Conservation (phyloP, 2,888 invertebrate species). For the Stramonita haemastoma region DNA sequence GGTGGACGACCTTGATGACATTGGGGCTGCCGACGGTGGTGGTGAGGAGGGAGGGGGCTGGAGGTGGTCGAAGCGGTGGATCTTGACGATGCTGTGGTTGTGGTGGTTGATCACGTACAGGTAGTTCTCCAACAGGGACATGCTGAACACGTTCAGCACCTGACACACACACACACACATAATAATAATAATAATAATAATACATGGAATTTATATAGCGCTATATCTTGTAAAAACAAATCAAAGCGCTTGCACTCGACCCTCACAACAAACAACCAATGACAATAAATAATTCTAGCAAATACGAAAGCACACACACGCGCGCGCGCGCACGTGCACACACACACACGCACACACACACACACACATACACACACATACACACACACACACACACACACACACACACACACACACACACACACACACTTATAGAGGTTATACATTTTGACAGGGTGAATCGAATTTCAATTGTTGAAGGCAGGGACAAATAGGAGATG, state of each 20-base stretch:
- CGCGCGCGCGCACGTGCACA: too few species aligned
- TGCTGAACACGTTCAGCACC: constrained; percentile 84
- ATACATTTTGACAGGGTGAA: too few species aligned
- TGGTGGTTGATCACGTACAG: constrained; percentile 85
- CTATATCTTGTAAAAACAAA: too few species aligned
- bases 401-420: constrained; percentile 11
- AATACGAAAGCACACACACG: too few species aligned
- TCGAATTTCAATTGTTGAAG: too few species aligned
- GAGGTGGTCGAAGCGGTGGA: constrained; percentile 80
- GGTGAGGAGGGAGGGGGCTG: constrained; percentile 41
- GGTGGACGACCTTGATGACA: constrained; percentile 85
- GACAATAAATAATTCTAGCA: too few species aligned
- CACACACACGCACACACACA: constrained; percentile 3
- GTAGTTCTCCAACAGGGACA: constrained; percentile 86
- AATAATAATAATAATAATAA: too few species aligned
- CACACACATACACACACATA: background rate
- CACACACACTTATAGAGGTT: too few species aligned
- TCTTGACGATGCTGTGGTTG: constrained; percentile 82
- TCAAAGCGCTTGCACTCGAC: too few species aligned
- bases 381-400: background rate
- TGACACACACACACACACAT: constrained; percentile 74
- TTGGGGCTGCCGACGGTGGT: constrained; percentile 47
- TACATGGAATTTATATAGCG: too few species aligned
- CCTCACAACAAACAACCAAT: too few species aligned
- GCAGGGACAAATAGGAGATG: too few species aligned